phyloP scores from a whole-genome alignment of 1,140 invertebrate species.

The Penaeus japonicus region DNA sequence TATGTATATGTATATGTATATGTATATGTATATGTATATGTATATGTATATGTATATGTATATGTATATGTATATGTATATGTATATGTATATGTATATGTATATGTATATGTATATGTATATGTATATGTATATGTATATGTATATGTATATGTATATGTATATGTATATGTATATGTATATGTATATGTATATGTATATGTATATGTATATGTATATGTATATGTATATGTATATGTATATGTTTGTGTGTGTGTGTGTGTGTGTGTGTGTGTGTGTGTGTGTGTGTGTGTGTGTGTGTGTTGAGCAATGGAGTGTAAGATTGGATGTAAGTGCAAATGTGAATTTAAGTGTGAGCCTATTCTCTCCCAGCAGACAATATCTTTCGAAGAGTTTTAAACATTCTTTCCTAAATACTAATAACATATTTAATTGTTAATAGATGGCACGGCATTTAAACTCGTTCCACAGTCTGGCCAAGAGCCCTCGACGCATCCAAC shows the following conservation, averaged over 20 bases:
- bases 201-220: background rate
- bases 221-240: background rate
- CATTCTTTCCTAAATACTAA: too few species aligned
- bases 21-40: background rate
- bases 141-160: background rate
- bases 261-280: background rate
- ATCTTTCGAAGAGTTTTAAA: too few species aligned
- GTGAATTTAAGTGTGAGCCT: too few species aligned
- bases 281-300: background rate
- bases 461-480: too few species aligned
- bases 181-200: background rate
- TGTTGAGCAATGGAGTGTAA: too few species aligned
- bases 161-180: background rate
- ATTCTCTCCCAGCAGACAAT: too few species aligned
- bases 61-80: background rate
- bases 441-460: too few species aligned
- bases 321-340: too few species aligned
- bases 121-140: background rate
- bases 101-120: background rate
- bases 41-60: background rate
- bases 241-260: background rate
- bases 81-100: background rate
- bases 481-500: too few species aligned
- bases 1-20: background rate
- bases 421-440: too few species aligned